Evolutionary conservation across 2,888 invertebrate species (phyloP).

Genomic region (Oscheius onirici): DNA sequence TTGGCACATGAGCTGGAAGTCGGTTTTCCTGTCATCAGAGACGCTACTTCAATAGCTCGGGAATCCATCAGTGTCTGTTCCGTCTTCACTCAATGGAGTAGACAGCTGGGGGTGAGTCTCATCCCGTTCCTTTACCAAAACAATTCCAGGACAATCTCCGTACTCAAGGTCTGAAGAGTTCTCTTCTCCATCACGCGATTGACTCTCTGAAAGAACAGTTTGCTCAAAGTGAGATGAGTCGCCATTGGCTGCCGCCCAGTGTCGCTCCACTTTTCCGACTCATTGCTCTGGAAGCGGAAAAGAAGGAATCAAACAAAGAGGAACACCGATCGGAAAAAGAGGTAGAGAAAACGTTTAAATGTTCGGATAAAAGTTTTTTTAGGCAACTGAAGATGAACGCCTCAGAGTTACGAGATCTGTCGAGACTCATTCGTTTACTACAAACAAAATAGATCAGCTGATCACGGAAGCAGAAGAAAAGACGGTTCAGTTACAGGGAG

Average conservation of each 20-base stretch:
- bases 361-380: not conserved
- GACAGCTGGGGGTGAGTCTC: constrained; percentile 42
- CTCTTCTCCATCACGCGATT: constrained; percentile 37
- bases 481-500: not conserved
- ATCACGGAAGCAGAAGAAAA: constrained; percentile 7
- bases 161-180: constrained; percentile 4
- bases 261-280: constrained; percentile 54
- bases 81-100: constrained; percentile 65
- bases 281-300: constrained; percentile 19
- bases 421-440: not conserved
- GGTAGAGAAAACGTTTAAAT: not conserved
- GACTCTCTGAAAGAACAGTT: constrained; percentile 59
- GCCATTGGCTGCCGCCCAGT: constrained; percentile 64
- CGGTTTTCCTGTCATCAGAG: constrained; percentile 58
- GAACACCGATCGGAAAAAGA: constrained; percentile 6
- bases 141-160: constrained; percentile 6
- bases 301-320: constrained; percentile 14
- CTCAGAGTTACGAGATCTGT: not conserved
- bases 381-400: not conserved
- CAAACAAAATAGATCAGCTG: not conserved
- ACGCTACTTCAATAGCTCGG: constrained; percentile 57
- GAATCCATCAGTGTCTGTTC: constrained; percentile 59
- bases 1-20: constrained; percentile 51
- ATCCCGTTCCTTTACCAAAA: not conserved
- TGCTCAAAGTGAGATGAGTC: constrained; percentile 49